A percentile compares a stretch with the other conserved stretches of the same genome.
Evolutionary conservation across 1,140 invertebrate genomes (phyloP).

Genomic region (Lasioglossum baleicum): DNA sequence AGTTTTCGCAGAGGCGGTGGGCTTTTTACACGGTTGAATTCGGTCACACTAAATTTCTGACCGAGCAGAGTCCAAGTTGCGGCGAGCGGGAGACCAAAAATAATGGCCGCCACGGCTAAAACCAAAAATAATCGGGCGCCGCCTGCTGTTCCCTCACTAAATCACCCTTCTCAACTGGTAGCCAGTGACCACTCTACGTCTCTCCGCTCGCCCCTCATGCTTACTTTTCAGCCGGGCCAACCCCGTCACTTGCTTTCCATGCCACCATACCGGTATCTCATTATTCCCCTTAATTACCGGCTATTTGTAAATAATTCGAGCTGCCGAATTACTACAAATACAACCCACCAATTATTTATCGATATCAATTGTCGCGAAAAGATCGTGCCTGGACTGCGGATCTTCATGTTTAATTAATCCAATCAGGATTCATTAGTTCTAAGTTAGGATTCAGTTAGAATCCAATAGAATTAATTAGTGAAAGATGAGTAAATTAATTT

Average conservation of each 20-base stretch:
- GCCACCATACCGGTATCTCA: conserved; percentile 56
- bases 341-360: too few species aligned
- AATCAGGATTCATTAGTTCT: too few species aligned
- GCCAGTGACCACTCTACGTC: conserved; percentile 58
- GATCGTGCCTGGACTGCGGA: too few species aligned
- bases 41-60: conserved; percentile 68
- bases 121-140: conserved; percentile 78
- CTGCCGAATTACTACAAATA: not conserved
- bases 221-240: conserved; percentile 30
- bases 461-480: too few species aligned
- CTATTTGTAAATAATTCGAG: conserved; percentile 74
- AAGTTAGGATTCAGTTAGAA: too few species aligned
- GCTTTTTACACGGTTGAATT: conserved; percentile 60
- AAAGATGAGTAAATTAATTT: too few species aligned
- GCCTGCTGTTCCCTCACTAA: conserved; percentile 74
- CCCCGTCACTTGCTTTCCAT: conserved; percentile 37
- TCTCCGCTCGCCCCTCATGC: conserved; percentile 30
- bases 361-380: too few species aligned
- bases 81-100: conserved; percentile 71
- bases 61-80: conserved; percentile 65
- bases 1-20: conserved; percentile 43
- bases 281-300: conserved; percentile 74
- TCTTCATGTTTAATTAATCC: too few species aligned
- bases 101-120: conserved; percentile 73
- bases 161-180: conserved; percentile 68